phyloP scores from a whole-genome alignment of 2,888 invertebrate species.

The Micoletzkya japonica region DNA sequence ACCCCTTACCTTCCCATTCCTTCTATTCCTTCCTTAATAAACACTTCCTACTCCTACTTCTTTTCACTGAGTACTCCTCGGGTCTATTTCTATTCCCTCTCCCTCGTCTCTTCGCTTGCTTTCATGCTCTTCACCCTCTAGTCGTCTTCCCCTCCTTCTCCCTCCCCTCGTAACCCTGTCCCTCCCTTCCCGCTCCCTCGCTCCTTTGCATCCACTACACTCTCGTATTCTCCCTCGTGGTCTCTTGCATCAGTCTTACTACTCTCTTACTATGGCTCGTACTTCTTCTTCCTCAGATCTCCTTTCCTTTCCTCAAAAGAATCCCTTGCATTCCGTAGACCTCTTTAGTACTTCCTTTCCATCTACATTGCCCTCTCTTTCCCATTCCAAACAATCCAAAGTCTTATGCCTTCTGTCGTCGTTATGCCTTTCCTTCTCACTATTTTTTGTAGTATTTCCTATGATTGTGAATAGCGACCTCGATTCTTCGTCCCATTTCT shows the following conservation, averaged over 20 bases:
- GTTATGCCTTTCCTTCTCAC: neutral
- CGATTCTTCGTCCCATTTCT: neutral
- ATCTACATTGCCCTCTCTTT: too few relatives aligned
- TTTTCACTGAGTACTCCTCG: neutral
- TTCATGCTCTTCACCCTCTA: neutral
- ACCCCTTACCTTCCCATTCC: neutral
- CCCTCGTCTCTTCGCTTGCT: neutral
- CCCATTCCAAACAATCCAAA: too few relatives aligned
- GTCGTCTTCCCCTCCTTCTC: neutral
- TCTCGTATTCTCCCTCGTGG: neutral
- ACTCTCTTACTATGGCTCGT: neutral
- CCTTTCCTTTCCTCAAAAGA: neutral
- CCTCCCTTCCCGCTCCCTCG: neutral
- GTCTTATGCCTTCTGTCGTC: neutral
- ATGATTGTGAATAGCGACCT: neutral
- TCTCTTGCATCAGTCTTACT: neutral
- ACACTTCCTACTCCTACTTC: neutral
- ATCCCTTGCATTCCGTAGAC: too few relatives aligned
- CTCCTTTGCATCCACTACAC: neutral
- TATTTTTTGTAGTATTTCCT: neutral
- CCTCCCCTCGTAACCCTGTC: neutral
- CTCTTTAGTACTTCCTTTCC: too few relatives aligned
- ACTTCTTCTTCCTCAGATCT: neutral
- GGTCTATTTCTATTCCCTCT: neutral
- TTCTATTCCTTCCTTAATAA: neutral